Evolutionary conservation across 1,140 invertebrate species (phyloP).

Genomic region (Saxidomus purpurata): DNA sequence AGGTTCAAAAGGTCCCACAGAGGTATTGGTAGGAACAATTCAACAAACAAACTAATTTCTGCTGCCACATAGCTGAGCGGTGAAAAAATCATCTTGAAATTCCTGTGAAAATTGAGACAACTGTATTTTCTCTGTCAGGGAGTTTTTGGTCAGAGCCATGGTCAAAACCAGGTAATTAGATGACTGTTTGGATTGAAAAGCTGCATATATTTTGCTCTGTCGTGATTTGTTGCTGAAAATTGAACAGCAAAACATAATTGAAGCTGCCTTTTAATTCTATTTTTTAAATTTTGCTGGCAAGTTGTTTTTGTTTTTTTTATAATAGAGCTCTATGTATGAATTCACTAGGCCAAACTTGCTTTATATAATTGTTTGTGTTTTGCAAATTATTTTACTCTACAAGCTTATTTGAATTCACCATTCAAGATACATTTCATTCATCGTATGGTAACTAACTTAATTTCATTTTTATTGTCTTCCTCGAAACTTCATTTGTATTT

Average conservation of each 20-base stretch:
- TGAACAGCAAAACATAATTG: neutral
- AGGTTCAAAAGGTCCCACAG: too few species aligned
- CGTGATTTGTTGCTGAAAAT: neutral
- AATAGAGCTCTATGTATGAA: neutral
- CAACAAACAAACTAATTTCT: too few species aligned
- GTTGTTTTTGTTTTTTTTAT: neutral
- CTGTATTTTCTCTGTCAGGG: conserved; percentile 29
- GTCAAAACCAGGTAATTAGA: conserved; percentile 57
- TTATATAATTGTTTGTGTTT: neutral
- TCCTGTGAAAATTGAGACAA: neutral
- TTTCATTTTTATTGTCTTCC: too few species aligned
- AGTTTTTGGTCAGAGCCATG: conserved; percentile 54
- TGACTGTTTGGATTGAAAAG: neutral
- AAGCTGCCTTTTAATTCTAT: neutral
- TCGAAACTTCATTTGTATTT: too few species aligned
- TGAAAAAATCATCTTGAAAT: too few species aligned
- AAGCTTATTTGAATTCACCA: too few species aligned
- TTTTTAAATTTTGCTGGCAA: neutral
- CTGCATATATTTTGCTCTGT: conserved; percentile 13
- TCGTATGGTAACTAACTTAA: too few species aligned
- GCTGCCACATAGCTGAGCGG: too few species aligned
- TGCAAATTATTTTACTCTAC: neutral
- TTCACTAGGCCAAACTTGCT: conserved; percentile 2
- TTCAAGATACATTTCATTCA: too few species aligned
- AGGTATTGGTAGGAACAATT: too few species aligned